phyloP scores from a whole-genome alignment of 1,140 invertebrate genomes.

The Caenorhabditis latens region DNA sequence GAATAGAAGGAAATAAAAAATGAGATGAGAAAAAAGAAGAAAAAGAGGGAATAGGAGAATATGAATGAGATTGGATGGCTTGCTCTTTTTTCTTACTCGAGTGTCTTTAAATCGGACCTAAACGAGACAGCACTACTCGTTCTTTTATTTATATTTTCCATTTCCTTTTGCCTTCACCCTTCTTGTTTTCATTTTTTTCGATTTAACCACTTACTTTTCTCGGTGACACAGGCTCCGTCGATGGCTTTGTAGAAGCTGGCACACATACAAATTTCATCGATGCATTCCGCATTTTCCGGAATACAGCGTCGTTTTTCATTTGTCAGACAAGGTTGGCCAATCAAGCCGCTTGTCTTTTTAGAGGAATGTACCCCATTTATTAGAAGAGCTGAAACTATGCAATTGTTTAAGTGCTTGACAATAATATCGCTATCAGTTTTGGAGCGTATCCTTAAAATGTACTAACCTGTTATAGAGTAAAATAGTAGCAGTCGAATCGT shows the following conservation, averaged over 20 bases:
- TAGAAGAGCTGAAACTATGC: neutral
- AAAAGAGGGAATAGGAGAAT: slow-evolving; percentile 1
- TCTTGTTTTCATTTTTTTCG: neutral
- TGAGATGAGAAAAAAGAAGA: neutral
- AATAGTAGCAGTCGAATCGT: slow-evolving; percentile 38
- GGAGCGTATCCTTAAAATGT: no score
- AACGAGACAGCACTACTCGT: neutral
- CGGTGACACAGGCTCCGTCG: slow-evolving; percentile 58
- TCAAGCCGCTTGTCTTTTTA: slow-evolving; percentile 38
- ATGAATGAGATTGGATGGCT: slow-evolving; percentile 20
- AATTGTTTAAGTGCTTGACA: neutral
- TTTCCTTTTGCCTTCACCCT: neutral
- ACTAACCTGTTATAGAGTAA: slow-evolving; percentile 24
- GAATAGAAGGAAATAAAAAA: slow-evolving; percentile 13
- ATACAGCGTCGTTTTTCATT: slow-evolving; percentile 49
- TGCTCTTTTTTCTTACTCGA: neutral
- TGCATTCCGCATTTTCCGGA: slow-evolving; percentile 57
- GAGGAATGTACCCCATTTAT: slow-evolving; percentile 28
- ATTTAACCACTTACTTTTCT: slow-evolving; percentile 56
- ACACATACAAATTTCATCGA: slow-evolving; percentile 65
- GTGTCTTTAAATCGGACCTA: neutral
- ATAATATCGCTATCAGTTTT: neutral
- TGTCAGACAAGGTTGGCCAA: slow-evolving; percentile 34
- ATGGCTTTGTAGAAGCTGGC: slow-evolving; percentile 57
- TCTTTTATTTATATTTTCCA: neutral